Evolutionary conservation across 2,113 vertebrate genomes (phyloP), one percentile per base, ranked within the genome.

Genomic region (Peromyscus maniculatus): DNA sequence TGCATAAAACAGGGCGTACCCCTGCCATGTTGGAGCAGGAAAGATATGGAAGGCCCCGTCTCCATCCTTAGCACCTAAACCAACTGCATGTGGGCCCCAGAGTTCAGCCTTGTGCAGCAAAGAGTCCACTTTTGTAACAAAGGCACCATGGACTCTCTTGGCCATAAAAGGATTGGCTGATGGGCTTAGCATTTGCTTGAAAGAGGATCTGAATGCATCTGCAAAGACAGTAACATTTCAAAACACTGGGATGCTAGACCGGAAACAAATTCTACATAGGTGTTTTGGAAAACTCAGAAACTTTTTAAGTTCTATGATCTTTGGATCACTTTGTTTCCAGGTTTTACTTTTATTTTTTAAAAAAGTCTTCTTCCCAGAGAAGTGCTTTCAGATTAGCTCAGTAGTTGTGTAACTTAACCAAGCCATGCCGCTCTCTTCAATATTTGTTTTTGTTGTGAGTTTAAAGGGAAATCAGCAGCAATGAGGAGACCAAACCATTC

Each of bases 361-460:
- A 11, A 88, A 15, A 95, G 79, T 75, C 66, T 75, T 80, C 36
- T 33, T 96, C 26, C 74, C 64, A 71, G 71, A 92, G 49, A 93
- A 92, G 64, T 72, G 8, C 55, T 96, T 97, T 92, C 71, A 93
- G 84, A 82, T 91, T 89, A 72, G 43, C 75, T 71, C 43, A 77
- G 69, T 3, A 52, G 66, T 46, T 96, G 66, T n/a, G 22, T 24
- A 75, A 94, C 49, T 52, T 24, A 91, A 94, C 62, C 64, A 84
- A 66, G 22, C 15, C 6, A 43, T 22, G 89, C 36, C 43, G 92
- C 64, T 87, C 36, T 39, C 67, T 16, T 93, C 82, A 24, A 4
- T 79, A 49, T 69, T 71, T 78, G 87, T 26, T 52, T 97, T 95
- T 39, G 80, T 84, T 94, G 97, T 82, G 83, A 57, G 57, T 94